Evolutionary conservation across 2,888 invertebrate species (phyloP), one percentile per base, ranked within the genome.

Genomic region (Eutolmus rufibarbis): DNA sequence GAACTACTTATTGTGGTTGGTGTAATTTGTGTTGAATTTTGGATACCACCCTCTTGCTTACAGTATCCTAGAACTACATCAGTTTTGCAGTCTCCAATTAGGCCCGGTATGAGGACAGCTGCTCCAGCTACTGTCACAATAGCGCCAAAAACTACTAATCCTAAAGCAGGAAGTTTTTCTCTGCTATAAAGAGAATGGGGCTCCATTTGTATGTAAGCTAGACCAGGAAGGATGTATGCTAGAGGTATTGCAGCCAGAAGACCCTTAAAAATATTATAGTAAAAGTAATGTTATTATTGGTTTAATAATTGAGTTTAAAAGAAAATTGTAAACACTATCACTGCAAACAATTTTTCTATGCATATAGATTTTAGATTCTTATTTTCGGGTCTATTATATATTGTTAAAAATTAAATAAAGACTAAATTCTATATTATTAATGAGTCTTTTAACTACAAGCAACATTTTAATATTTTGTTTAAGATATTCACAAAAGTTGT

Each of bases 241-340:
- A 97, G 91, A 0, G 97, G 97, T 87, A 97, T 96, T 9, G 97
- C 97, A 8, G 96, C 96, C 88, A 97, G 90, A 19, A 97, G 95
- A 87, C 97, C 97, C 96, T 96, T 90, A n/a, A 51, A 51, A 51
- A 19, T 7, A 51, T 16, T 51, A 7, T 16, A 51, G 12, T 40
- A 40, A 51, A n/a, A 16, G 1, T 23, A 57, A 23, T 19, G 19
- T 66, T 12, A 19, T 66, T 19, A 66, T 9, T 66, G 9, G 0
- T 8, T 51, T 51, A 51, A n/a, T n/a, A 5, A 1, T 51, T 51
- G 0, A 14, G 5, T 51, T 51, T 14, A 16, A 51, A 51, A 51
- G 16, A n/a, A 46, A 51, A 51, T n/a, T 51, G 7, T 34, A 2
- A 34, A 34, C 4, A 34, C 34, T 5, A 4, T 34, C 7, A 34